phyloP scores from a whole-genome alignment of 2,888 invertebrate species.

The Melikaiella ostensackeni region DNA sequence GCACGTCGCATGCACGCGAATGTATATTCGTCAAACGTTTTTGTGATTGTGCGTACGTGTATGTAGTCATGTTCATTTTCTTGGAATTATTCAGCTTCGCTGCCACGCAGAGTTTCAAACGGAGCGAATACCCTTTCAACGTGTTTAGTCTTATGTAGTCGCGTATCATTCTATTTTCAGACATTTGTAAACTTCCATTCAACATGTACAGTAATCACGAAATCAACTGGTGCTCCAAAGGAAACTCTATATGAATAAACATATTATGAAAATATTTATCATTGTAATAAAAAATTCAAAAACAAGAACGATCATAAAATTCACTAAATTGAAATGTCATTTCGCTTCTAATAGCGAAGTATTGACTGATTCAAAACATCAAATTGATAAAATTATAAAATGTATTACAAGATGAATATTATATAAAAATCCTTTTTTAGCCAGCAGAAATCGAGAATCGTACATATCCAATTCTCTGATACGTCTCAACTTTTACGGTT shows the following conservation, averaged over 20 bases:
- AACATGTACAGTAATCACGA: conserved; percentile 1
- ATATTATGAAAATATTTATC: background rate
- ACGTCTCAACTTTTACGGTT: background rate
- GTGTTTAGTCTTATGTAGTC: conserved; percentile 27
- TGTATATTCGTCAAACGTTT: background rate
- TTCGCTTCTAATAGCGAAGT: no score
- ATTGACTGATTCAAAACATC: background rate
- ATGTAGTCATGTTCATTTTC: conserved; percentile 51
- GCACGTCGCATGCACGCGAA: background rate
- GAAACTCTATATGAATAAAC: background rate
- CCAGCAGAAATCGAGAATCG: background rate
- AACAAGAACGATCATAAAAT: background rate
- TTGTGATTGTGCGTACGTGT: background rate
- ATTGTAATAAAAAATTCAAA: background rate
- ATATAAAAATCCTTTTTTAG: background rate
- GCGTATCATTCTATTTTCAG: background rate
- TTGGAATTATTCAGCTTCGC: conserved; percentile 58
- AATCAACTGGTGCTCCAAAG: background rate
- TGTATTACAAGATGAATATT: no score
- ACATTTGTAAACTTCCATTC: background rate
- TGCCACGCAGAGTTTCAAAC: conserved; percentile 58
- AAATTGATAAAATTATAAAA: no score
- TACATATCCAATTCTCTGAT: background rate
- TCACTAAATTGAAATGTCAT: no score
- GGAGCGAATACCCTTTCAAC: conserved; percentile 52